phyloP scores from a whole-genome alignment of 2,888 invertebrate species.

The Xanthostigma xanthostigma region DNA sequence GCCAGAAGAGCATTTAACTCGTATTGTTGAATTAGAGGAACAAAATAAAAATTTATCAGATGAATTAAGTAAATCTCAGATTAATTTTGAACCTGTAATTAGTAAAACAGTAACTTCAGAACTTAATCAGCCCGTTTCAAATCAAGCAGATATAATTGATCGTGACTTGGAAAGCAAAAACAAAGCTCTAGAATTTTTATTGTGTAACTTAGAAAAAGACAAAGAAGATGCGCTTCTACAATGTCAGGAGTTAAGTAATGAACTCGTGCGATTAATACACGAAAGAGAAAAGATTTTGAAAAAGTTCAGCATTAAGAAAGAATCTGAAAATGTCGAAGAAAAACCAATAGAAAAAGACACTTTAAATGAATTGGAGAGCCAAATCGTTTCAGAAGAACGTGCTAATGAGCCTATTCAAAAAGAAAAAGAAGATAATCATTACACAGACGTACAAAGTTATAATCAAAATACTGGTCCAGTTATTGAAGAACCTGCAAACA shows the following conservation, averaged over 20 bases:
- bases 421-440: too few species aligned
- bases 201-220: slow-evolving; percentile 27
- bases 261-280: slow-evolving; percentile 23
- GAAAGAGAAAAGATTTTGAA: slow-evolving; percentile 15
- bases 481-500: slow-evolving; percentile 17
- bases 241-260: slow-evolving; percentile 25
- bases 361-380: slow-evolving; percentile 10
- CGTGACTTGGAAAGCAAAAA: slow-evolving; percentile 24
- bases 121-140: slow-evolving; percentile 2
- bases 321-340: slow-evolving; percentile 2
- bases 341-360: not conserved
- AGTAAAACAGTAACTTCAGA: too few species aligned
- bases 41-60: too few species aligned
- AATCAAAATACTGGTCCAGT: slow-evolving; percentile 9
- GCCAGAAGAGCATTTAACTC: too few species aligned
- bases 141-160: slow-evolving; percentile 17
- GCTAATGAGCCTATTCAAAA: too few species aligned
- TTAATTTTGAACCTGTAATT: too few species aligned
- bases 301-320: not conserved
- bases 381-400: slow-evolving; percentile 9
- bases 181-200: slow-evolving; percentile 26
- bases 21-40: too few species aligned
- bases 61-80: too few species aligned
- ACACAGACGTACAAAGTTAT: not conserved
- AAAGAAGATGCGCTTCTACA: slow-evolving; percentile 24